Base-by-base conservation (phyloP, 2,888 invertebrate genomes). In the Meteorus cinctellus region DNA sequence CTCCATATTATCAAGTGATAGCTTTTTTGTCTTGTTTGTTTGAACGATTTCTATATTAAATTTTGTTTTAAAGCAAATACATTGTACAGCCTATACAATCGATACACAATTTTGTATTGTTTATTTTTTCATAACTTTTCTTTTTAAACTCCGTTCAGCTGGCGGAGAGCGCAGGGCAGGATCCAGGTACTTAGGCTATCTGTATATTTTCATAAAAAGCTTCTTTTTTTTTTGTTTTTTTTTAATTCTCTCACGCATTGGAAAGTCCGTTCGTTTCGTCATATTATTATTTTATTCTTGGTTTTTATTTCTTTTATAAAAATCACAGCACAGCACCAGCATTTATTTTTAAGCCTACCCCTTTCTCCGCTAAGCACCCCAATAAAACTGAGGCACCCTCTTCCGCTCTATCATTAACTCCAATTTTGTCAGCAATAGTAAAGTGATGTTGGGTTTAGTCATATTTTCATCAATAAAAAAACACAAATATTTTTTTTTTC, bases 291-390 rank as follows among this genome's bases (percentile, higher is more conserved):
- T 59, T 77, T 77, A 76, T 77, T 72, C 76, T 77, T 59, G 73
- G 69, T 80, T 71, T 75, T 81, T 80, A 78, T 82, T 70, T 80
- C 78, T 82, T 84, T 84, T 85, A 86, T 83, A 87, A 87, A 88
- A 87, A 88, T 86, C 87, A 86, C 87, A 88, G 87, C 86, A 84
- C 87, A 87, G 88, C 87, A 86, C 86, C 87, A 86, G 86, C 85
- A 84, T 84, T 85, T 83, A 84, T 83, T 83, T 83, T 81, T 83
- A 85, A 86, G 84, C 85, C 86, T 81, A 84, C 82, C 84, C 84
- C 78, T 81, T 82, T 82, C 81, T 84, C 84, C 84, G 80, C 81
- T 77, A 78, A 81, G 68, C 78, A 82, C 81, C 85, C 79, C 84
- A 86, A 82, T 86, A 85, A 87, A 86, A 87, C 84, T 86, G 86